Base-by-base conservation (phyloP, 2,888 invertebrate species). In the Agyllia agylla region DNA sequence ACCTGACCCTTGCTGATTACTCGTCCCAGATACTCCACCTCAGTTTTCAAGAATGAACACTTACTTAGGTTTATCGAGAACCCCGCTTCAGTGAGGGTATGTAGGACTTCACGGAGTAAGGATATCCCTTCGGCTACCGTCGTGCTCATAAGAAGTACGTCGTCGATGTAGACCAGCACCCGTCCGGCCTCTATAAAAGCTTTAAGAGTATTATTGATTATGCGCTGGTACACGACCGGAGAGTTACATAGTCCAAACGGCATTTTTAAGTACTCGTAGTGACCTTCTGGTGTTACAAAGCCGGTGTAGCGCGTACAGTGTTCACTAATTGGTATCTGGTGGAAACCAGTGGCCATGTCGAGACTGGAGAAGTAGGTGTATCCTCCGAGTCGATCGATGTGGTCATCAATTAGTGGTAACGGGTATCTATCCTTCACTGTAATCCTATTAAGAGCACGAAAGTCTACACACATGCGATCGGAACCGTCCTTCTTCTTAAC, bases 1-100 rank as follows among this genome's bases (percentile, higher is more conserved):
- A 93, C 91, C 87, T 93, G 91, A 91, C 91, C 87, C 8, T 87
- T 15, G 38, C 88, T 85, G 9, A 92, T 82, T 6, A 87, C 31
- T 2, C 93, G 27, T 0, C 93, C 92, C 75, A 94, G 81, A 38
- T 70, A 70, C 13, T 70, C 70, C 70, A 70, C 70, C 9, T 70
- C 24, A 24, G 20, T 27, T 8, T 20, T 31, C 35, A 77, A n/a
- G 11, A 77, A 77, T 0, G 31, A 33, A 6, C 77, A 77, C n/a
- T 77, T 77, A 11, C 33, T 4, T 77, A 77, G 3, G 13, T 77
- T 77, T 4, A 77, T 77, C 15, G 77, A 77, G 33, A 77, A 77
- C n/a, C 77, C 77, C 2, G 77, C 77, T 33, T 30, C 31, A 3
- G 77, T 77, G 33, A 77, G 77, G 33, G 20, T 33, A n/a, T 33